Base-by-base conservation (phyloP, 2,113 vertebrate species). In the Rhinolophus sinicus region DNA sequence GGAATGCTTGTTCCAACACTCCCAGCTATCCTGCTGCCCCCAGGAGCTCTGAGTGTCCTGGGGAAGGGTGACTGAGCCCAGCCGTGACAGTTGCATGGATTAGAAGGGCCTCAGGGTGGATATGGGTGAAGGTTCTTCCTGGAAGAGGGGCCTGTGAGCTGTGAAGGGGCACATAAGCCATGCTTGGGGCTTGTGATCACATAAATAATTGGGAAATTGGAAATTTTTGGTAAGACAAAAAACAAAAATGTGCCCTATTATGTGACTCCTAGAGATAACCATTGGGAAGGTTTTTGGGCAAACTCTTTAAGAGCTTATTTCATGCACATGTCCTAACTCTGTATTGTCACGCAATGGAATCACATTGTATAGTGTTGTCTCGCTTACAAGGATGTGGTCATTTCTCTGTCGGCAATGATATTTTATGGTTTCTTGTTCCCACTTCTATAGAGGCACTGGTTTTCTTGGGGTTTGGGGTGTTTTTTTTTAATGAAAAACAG, bases 321-420 rank as follows among this genome's bases (percentile, higher is more conserved):
- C 1, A 4, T 14, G 6, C 0, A 9, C 2, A 4, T 1, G 4
- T 10, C 21, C 7, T 24, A 2, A 11, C 10, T 28, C 67, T 11
- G 6, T 28, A 1, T 47, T 19, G 21, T 90, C 21, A 15, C 3
- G 8, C 14, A 26, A 19, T 24, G 21, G n/a, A 19, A 22, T 21
- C 30, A 40, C 14, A 14, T 9, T 6, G 30, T 35, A 8, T 3
- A 6, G 50, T 44, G 13, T 1, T 4, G 33, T 56, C 47, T 38
- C 8, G 21, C 11, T 7, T 26, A 16, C 16, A 6, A 2, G 62
- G 33, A 19, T 8, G 6, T 2, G n/a, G n/a, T 21, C 40, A 1
- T 58, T 65, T 80, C n/a, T 54, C 22, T 47, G 5, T 50, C 9
- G 11, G 47, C 12, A 50, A 50, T 13, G 47, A 13, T 44, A 44